A percentile compares a stretch with the other conserved stretches of the same genome.
Evolutionary conservation across 2,797 vertebrate genomes (phyloP).

Genomic region (Phrynocephalus vlangalii): DNA sequence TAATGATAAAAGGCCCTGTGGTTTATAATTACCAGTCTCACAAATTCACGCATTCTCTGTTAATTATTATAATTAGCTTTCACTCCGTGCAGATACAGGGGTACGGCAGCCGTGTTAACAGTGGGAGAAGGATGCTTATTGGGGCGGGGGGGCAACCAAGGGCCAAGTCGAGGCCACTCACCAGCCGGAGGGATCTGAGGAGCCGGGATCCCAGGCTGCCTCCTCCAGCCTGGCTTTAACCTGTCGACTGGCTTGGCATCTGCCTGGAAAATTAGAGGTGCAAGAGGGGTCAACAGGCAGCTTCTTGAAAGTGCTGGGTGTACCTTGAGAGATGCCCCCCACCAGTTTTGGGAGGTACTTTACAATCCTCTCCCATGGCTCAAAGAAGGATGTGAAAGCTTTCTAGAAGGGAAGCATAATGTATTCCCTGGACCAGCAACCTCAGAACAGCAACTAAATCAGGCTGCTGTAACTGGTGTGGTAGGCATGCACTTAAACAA

Average conservation of each 20-base stretch:
- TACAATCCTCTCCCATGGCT: too few relatives aligned
- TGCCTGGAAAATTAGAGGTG: not conserved
- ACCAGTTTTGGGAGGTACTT: too few relatives aligned
- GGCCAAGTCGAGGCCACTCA: slow-evolving; percentile 49
- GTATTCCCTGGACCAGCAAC: too few relatives aligned
- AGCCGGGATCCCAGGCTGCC: slow-evolving; percentile 21
- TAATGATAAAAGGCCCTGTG: slow-evolving; percentile 77
- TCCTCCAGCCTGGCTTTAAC: slow-evolving; percentile 16
- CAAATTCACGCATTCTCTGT: slow-evolving; percentile 83
- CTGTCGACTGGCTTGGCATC: slow-evolving; percentile 21
- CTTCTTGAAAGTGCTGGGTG: not conserved
- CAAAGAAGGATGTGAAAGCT: too few relatives aligned
- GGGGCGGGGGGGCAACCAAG: slow-evolving; percentile 56
- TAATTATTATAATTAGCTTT: slow-evolving; percentile 87
- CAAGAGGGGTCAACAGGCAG: rapidly evolving
- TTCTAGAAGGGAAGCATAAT: too few relatives aligned
- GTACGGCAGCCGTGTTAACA: slow-evolving; percentile 81
- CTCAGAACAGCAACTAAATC: too few relatives aligned
- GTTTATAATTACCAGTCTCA: slow-evolving; percentile 85
- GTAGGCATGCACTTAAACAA: too few relatives aligned
- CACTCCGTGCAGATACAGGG: slow-evolving; percentile 73
- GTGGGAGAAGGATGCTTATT: slow-evolving; percentile 67
- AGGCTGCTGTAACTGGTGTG: too few relatives aligned
- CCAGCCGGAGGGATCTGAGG: slow-evolving; percentile 37
- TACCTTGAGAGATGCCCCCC: too few relatives aligned